Evolutionary conservation across 1,140 invertebrate genomes (phyloP).

Genomic region (Aphelenchoides avenae): DNA sequence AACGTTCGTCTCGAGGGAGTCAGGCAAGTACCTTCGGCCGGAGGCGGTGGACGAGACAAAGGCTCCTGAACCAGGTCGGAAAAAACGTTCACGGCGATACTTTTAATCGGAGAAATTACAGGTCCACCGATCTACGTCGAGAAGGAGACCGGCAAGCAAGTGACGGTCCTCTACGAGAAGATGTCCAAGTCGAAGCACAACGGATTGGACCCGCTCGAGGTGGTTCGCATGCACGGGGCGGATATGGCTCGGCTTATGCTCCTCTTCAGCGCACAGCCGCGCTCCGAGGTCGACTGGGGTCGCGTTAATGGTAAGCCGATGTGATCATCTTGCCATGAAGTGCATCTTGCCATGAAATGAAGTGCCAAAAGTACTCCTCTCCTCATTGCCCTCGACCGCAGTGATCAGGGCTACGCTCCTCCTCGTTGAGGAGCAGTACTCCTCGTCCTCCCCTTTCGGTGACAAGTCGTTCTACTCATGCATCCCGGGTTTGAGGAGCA

Average conservation of each 20-base stretch:
- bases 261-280: constrained; percentile 41
- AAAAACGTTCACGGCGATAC: not conserved
- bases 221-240: constrained; percentile 44
- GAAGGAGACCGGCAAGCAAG: constrained; percentile 25
- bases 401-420: no score
- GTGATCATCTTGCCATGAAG: no score
- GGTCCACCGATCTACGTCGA: constrained; percentile 11
- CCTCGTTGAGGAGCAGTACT: no score
- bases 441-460: constrained; percentile 6
- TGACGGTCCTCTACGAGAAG: constrained; percentile 70
- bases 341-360: no score
- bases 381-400: no score
- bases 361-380: no score
- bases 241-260: constrained; percentile 51
- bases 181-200: constrained; percentile 99
- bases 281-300: constrained; percentile 46
- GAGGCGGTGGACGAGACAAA: constrained; percentile 67
- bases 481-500: no score
- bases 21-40: constrained; percentile 74
- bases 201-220: constrained; percentile 79
- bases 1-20: constrained; percentile 72
- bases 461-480: no score
- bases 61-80: constrained; percentile 13
- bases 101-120: constrained; percentile 5
- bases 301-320: constrained; percentile 21